Evolutionary conservation across 2,797 vertebrate genomes (phyloP), one percentile per base, ranked within the genome.

Genomic region (Harpagifer antarcticus): DNA sequence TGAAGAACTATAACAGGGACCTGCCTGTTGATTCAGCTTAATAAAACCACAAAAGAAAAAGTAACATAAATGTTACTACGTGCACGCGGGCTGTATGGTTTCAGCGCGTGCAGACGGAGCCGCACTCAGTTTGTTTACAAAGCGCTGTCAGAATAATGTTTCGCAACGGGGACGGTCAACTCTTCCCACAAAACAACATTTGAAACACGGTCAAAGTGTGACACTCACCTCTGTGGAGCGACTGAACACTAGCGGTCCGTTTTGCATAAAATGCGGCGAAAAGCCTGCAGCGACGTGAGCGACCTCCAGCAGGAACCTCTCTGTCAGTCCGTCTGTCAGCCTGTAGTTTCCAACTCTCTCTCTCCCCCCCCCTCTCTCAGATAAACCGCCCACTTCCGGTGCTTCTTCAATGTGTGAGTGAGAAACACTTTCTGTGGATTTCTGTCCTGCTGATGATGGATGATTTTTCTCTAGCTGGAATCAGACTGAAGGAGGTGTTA

Each of bases 331-430:
- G 67, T 82, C 84, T 78, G 73, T 37, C 84, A 79, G 73, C 27
- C 58, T 17, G 50, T 53, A 86, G 74, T 92, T 92, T 83, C 83
- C 69, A 83, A 86, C 64, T 19, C 20, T 53, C 63, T 70, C 33
- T 59, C 76, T n/a, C n/a, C n/a, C 61, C 53, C 74, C 69, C 78
- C 71, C 76, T 73, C 86, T 79, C 83, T 56, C 81, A 81, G 37
- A 82, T 81, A 82, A 74, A 72, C 91, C 93, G 89, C 93, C 92
- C 89, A 93, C 93, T 94, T 94, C 94, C 94, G 93, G 92, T 76
- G 74, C 52, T 9, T 81, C 70, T 69, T 74, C 12, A 62, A 8
- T n/a, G 67, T 73, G 65, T 56, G 55, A 73, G 44, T 37, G 44
- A 48, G 23, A 54, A 70, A 73, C 62, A 62, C 17, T 65, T 76